Evolutionary conservation across 1,140 invertebrate species (phyloP).

Genomic region (Zaprionus ornatus): DNA sequence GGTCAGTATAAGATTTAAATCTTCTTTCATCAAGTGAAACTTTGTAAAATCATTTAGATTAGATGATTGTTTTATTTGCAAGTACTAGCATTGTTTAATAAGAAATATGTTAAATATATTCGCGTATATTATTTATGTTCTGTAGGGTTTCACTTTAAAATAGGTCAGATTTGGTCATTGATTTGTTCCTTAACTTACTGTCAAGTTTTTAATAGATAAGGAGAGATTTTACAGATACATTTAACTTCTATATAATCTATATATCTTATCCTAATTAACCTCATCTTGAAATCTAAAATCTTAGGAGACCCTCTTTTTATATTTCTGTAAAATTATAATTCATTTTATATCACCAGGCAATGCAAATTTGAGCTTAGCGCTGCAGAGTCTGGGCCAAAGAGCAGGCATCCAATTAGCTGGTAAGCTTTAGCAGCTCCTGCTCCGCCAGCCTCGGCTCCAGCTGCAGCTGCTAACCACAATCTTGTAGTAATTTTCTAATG

Average conservation of each 20-base stretch:
- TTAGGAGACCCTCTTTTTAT: background rate
- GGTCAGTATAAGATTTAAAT: too few relatives aligned
- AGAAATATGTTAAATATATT: background rate
- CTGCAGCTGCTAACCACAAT: slow-evolving; percentile 70
- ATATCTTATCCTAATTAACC: background rate
- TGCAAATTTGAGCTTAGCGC: slow-evolving; percentile 40
- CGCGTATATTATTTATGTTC: background rate
- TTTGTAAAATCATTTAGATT: too few relatives aligned
- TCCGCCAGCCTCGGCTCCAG: slow-evolving; percentile 18
- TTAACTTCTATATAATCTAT: too few relatives aligned
- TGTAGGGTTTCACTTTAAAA: background rate
- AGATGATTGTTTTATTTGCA: too few relatives aligned
- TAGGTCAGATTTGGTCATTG: too few relatives aligned
- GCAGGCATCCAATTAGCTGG: slow-evolving; percentile 54
- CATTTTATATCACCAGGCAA: slow-evolving; percentile 18
- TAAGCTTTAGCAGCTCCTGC: slow-evolving; percentile 41
- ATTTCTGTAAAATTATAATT: slow-evolving; percentile 9
- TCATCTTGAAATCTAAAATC: too few relatives aligned
- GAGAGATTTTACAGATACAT: too few relatives aligned
- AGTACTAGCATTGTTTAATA: too few relatives aligned
- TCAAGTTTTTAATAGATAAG: background rate
- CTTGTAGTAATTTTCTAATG: slow-evolving; percentile 84
- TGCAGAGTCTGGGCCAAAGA: slow-evolving; percentile 14
- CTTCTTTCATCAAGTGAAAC: too few relatives aligned
- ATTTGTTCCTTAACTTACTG: background rate